Percentiles rank a stretch among this genome's conserved stretches.
Conservation (phyloP, 2,888 invertebrate species). For the Ennomos quercinarius region DNA sequence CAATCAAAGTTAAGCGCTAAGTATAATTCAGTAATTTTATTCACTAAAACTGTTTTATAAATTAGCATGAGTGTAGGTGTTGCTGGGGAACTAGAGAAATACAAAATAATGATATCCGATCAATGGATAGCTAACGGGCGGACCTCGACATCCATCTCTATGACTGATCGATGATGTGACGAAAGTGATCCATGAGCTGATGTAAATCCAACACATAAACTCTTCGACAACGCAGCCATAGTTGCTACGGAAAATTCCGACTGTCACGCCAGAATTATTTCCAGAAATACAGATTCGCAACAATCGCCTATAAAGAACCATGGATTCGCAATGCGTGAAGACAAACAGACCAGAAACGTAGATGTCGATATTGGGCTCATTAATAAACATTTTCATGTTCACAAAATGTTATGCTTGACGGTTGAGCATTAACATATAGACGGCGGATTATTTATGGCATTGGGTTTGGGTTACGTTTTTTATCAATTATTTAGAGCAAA, state of each 20-base stretch:
- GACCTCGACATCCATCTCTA: constrained; percentile 31
- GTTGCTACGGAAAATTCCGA: constrained; percentile 25
- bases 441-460: constrained; percentile 12
- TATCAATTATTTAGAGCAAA: constrained; percentile 5
- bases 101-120: constrained; percentile 17
- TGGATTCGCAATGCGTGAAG: constrained; percentile 37
- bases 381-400: constrained; percentile 33
- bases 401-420: constrained; percentile 22
- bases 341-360: constrained; percentile 40
- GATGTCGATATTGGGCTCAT: constrained; percentile 34
- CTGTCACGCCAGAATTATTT: constrained; percentile 25
- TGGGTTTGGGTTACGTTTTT: constrained; percentile 1
- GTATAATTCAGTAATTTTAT: background rate
- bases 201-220: constrained; percentile 30
- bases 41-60: constrained; percentile 35
- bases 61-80: too few species aligned
- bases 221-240: constrained; percentile 10
- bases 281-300: constrained; percentile 28
- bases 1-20: background rate
- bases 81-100: too few species aligned
- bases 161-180: constrained; percentile 56
- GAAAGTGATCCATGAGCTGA: constrained; percentile 53
- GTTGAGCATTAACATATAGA: constrained; percentile 24
- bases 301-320: constrained; percentile 32
- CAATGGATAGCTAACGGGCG: constrained; percentile 22